phyloP scores from a whole-genome alignment of 1,140 invertebrate genomes.

The Halesus radiatus region DNA sequence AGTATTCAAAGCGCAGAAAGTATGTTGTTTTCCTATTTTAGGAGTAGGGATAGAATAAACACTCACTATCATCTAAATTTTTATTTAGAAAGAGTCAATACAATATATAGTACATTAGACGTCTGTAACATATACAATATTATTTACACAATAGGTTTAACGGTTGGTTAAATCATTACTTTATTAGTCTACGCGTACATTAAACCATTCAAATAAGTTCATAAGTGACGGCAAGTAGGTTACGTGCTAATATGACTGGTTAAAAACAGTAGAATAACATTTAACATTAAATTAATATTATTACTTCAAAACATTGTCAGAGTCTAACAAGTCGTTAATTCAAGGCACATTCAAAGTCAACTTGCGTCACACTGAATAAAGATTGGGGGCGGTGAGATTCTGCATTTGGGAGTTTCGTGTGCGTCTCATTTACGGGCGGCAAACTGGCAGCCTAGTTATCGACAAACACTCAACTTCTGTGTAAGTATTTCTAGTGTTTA shows the following conservation, averaged over 20 bases:
- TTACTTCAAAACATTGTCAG: not conserved
- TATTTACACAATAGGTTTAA: slow-evolving; percentile 44
- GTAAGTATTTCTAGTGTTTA: not conserved
- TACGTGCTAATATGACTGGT: slow-evolving; percentile 33
- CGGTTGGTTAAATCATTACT: slow-evolving; percentile 7
- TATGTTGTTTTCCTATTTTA: not conserved
- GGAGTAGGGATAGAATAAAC: not conserved
- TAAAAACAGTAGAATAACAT: slow-evolving; percentile 19
- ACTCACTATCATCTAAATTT: slow-evolving; percentile 32
- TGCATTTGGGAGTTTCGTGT: too few relatives aligned
- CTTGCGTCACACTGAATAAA: too few relatives aligned
- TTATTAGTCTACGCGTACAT: slow-evolving; percentile 17
- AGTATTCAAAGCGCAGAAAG: not conserved
- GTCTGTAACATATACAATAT: slow-evolving; percentile 44
- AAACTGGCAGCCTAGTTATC: too few relatives aligned
- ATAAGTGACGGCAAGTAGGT: slow-evolving; percentile 18
- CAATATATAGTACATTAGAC: slow-evolving; percentile 47
- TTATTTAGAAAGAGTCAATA: slow-evolving; percentile 45
- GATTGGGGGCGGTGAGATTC: too few relatives aligned
- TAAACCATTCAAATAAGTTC: slow-evolving; percentile 10
- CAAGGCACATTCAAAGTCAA: too few relatives aligned
- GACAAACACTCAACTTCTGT: too few relatives aligned
- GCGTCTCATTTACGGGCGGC: too few relatives aligned
- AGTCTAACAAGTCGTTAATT: too few relatives aligned
- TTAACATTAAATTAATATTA: slow-evolving; percentile 16